Evolutionary conservation across 2,888 invertebrate genomes (phyloP), one percentile per base, ranked within the genome.

Genomic region (Tachina fera): DNA sequence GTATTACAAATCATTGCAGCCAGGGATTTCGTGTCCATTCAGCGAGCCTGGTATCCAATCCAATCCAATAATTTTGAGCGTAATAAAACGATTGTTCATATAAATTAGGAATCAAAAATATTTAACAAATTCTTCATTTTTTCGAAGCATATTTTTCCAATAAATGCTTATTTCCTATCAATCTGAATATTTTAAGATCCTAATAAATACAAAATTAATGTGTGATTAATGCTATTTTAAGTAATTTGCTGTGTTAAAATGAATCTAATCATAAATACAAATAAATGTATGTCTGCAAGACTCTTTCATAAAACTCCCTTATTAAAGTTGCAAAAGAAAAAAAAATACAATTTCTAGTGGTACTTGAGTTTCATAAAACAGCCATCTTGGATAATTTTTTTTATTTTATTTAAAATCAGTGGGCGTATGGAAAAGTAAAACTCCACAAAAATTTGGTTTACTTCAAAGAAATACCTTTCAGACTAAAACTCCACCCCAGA

Each of bases 401-500:
- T 60, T 41, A 82, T 31, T 71, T 79, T 31, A 31, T 31, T 6
- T 6, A 83, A 86, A 86, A 83, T 86, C 86, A 83, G 51, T 80
- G 63, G 11, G 49, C 71, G 60, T 39, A 65, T 31, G 61, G 79
- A 13, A 53, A 39, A 53, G 49, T n/a, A 49, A 74, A 74, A 70
- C 41, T 56, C 19, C 45, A 78, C 43, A 76, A 71, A 56, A 72
- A 47, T 49, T 39, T 1, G 22, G 47, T 31, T 53, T 31, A 67
- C 65, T 72, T n/a, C 31, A 71, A 70, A 63, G 3, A 1, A 39
- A 74, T 5, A 49, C 19, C 47, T 49, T 75, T n/a, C 16, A 45
- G 56, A 77, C 56, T 31, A 13, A 86, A 86, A 78, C 88, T 88
- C 88, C 88, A 88, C 88, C 88, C 88, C 49, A 75, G 72, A 78